Evolutionary conservation across 2,888 invertebrate genomes (phyloP).

Genomic region (Papilio gigon): DNA sequence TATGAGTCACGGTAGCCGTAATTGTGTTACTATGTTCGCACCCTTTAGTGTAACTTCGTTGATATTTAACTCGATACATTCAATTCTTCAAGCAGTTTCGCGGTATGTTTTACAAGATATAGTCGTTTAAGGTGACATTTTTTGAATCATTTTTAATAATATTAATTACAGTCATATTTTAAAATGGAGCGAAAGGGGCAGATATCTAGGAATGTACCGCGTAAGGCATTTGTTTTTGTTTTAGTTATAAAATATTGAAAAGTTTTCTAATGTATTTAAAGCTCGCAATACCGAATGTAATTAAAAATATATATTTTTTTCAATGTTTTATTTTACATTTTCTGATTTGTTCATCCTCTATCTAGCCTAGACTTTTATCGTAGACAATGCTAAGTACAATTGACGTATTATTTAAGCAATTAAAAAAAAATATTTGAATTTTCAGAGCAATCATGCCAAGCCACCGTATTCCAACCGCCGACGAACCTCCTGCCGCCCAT

Average conservation of each 20-base stretch:
- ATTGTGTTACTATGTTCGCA: background rate
- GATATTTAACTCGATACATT: background rate
- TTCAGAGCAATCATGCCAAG: slow-evolving; percentile 48
- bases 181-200: background rate
- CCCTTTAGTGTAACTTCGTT: background rate
- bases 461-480: slow-evolving; percentile 53
- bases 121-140: background rate
- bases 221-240: background rate
- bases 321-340: too few species aligned
- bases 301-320: too few species aligned
- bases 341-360: too few species aligned
- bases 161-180: background rate
- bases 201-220: background rate
- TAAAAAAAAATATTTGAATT: slow-evolving; percentile 15
- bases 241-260: background rate
- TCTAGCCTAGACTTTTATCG: too few species aligned
- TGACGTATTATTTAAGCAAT: too few species aligned
- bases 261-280: too few species aligned
- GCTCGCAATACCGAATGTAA: too few species aligned
- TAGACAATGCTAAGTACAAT: too few species aligned
- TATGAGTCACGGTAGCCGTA: too few species aligned
- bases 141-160: too few species aligned
- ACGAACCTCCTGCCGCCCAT: slow-evolving; percentile 52
- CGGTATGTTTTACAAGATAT: background rate
- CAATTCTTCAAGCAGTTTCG: background rate